These are phyloP conservation scores for Mus minutoides DNA, from an alignment of 2,797 vertebrate species.

Conservation along the genomic window DNA sequence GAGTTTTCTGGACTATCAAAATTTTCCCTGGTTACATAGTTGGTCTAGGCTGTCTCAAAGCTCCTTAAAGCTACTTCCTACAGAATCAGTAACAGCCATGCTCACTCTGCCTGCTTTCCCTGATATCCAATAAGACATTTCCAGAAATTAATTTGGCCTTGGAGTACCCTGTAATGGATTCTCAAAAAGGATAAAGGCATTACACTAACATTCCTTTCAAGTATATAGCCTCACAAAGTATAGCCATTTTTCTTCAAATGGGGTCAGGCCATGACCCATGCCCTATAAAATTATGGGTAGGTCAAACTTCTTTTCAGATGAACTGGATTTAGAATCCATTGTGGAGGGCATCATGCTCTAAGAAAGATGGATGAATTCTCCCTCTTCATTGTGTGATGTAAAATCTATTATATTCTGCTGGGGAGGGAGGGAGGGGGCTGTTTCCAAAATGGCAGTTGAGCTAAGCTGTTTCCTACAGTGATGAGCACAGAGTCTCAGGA, in stretches of 20 bases:
- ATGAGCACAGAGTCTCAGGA: background rate
- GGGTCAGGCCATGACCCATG: background rate
- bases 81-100: background rate
- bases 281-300: background rate
- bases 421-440: background rate
- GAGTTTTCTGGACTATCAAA: background rate
- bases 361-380: constrained; percentile 22
- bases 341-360: background rate
- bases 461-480: background rate
- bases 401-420: background rate
- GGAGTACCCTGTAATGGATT: background rate
- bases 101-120: background rate
- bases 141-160: constrained; percentile 48
- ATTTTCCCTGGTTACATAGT: background rate
- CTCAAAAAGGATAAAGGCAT: background rate
- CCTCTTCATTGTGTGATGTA: background rate
- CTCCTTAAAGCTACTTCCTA: background rate
- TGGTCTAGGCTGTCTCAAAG: background rate
- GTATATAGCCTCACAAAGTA: background rate
- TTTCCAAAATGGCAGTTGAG: constrained; percentile 33
- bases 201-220: constrained; percentile 1
- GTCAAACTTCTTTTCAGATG: constrained; percentile 53
- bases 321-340: constrained; percentile 50
- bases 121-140: background rate
- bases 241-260: constrained; percentile 38